Base-by-base conservation (phyloP, 2,113 vertebrate species). In the Eleginops maclovinus region DNA sequence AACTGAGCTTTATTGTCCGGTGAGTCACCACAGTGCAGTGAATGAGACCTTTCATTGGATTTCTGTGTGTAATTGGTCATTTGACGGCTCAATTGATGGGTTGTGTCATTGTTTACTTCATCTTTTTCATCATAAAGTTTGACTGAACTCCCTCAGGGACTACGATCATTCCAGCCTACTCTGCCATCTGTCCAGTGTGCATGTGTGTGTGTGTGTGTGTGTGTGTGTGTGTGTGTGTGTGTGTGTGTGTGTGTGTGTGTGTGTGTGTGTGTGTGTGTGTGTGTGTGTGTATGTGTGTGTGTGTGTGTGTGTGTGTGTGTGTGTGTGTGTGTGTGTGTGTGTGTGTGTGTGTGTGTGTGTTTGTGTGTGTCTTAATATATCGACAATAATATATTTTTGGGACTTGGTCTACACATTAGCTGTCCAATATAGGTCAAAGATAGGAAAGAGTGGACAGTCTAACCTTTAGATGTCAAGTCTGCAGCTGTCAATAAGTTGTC, bases 81-180 rank as follows among this genome's bases (percentile, higher is more conserved):
- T 85, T 87, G 78, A 86, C 62, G 77, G 55, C 31, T 59, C 11
- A 4, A 86, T 79, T 87, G 82, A 89, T 92, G 75, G 76, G 89
- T 83, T 85, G 79, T 89, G 89, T 77, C 86, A 77, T 81, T 89
- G 78, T 85, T 89, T 83, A 87, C 82, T 86, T 89, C 63, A 89
- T 90, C 82, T 86, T 83, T 85, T 77, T 63, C 55, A 53, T 67
- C 77, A 85, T 78, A 79, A 50, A 79, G 82, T 95, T 94, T 96
- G 94, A 96, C 96, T 94, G 94, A 87, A 87, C 89, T 94, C 93
- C 95, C 93, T 93, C 85, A 64, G 95, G 94, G 93, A 93, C 80
- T 73, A 24, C 79, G 70, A 65, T 73, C 68, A 55, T 69, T 85
- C 50, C 5, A 50, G 76, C 5, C 64, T 50, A 87, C 89, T 74